These are phyloP conservation scores for Bufotes viridis DNA, from an alignment of 2,797 vertebrate species.

Conservation along the genomic window DNA sequence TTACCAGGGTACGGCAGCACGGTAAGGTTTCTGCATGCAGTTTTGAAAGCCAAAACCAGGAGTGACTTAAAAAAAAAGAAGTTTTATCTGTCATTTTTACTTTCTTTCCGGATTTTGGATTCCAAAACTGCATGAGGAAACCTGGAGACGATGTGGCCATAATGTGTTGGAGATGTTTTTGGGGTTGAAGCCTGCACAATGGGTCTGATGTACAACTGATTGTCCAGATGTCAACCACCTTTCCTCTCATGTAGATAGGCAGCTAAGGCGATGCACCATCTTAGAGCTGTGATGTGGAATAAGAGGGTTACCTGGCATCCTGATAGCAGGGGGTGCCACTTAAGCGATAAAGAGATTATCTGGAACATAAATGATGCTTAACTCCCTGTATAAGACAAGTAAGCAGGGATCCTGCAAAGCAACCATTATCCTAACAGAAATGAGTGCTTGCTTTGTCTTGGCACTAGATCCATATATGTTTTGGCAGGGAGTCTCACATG, in stretches of 20 bases:
- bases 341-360: conserved; percentile 34
- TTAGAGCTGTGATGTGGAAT: background rate
- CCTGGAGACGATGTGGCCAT: too few species aligned
- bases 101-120: too few species aligned
- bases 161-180: background rate
- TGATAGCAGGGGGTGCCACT: background rate
- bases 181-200: background rate
- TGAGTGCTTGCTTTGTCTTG: background rate
- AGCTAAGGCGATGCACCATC: background rate
- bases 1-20: too few species aligned
- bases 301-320: background rate
- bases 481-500: conserved; percentile 6
- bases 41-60: too few species aligned
- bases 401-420: background rate
- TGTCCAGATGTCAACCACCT: background rate
- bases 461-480: conserved; percentile 2
- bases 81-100: too few species aligned
- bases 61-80: too few species aligned
- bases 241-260: background rate
- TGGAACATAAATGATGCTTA: conserved; percentile 37
- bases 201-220: background rate
- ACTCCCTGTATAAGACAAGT: conserved; percentile 26
- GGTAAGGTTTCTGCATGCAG: too few species aligned
- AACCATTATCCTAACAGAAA: conserved; percentile 31
- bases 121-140: too few species aligned